These are phyloP conservation scores for Cyclura pinguis DNA, from an alignment of 2,797 vertebrate species.

Conservation along the genomic window DNA sequence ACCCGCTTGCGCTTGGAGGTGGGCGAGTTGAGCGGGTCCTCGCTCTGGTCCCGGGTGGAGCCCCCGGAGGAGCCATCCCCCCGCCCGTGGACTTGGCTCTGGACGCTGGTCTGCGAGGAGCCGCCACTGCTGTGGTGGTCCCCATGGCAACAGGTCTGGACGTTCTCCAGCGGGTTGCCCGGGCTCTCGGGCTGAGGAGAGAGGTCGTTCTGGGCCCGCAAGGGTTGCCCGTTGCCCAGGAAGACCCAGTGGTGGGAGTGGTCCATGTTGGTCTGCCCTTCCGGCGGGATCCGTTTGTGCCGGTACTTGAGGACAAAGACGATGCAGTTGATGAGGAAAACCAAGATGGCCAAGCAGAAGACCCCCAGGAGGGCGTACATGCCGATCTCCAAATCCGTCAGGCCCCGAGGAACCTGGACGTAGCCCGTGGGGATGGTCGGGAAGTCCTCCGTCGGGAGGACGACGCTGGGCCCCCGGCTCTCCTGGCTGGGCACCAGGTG, in stretches of 20 bases:
- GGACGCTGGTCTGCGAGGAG: constrained; percentile 96
- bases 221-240: constrained; percentile 94
- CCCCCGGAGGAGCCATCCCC: constrained; percentile 94
- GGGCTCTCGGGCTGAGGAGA: constrained; percentile 89
- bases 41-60: constrained; percentile 91
- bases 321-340: constrained; percentile 99
- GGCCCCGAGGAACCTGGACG: constrained; percentile 89
- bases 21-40: constrained; percentile 93
- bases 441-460: constrained; percentile 80
- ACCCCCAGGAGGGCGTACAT: constrained; percentile 97
- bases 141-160: constrained; percentile 93
- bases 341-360: constrained; percentile 97
- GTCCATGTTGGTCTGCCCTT: constrained; percentile 98
- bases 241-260: constrained; percentile 99
- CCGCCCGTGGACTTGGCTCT: constrained; percentile 95
- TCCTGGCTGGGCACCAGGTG: constrained; percentile 82
- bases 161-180: constrained; percentile 88
- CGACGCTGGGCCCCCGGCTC: constrained; percentile 60
- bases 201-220: constrained; percentile 90
- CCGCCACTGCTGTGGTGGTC: constrained; percentile 98
- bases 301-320: constrained; percentile 97
- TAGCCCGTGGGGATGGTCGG: constrained; percentile 88
- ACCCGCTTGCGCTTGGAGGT: constrained; percentile 98
- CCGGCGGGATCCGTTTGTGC: constrained; percentile 95
- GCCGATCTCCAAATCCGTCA: constrained; percentile 97